A percentile compares a stretch with the other conserved stretches of the same genome.
These are phyloP conservation scores for Tethya wilhelma DNA, from an alignment of 37 sponge, comb jelly and placozoan species.

Conservation along the genomic window DNA sequence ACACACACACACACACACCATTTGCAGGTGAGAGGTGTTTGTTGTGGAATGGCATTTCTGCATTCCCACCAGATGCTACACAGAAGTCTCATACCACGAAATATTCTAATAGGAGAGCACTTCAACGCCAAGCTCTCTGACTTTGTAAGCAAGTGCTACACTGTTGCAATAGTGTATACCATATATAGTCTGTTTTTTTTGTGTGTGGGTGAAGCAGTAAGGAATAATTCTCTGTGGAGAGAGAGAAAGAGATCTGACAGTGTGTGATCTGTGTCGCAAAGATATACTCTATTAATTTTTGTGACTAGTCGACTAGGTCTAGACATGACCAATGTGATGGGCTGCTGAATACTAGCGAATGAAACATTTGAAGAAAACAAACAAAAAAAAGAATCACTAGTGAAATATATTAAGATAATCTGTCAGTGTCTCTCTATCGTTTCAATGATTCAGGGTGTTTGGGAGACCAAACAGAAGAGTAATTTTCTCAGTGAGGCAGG, in stretches of 20 bases:
- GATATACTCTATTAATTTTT: too few relatives aligned
- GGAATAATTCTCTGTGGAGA: too few relatives aligned
- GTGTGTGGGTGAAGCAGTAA: too few relatives aligned
- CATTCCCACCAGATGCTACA: constrained; percentile 54
- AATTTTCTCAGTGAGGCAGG: constrained; percentile 1
- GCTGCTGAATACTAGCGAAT: too few relatives aligned
- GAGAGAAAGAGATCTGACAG: too few relatives aligned
- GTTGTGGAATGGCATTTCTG: constrained; percentile 57
- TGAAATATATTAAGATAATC: not conserved
- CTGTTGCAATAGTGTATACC: too few relatives aligned
- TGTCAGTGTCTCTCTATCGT: not conserved
- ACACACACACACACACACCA: not conserved
- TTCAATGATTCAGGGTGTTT: constrained; percentile 25
- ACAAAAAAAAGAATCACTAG: not conserved
- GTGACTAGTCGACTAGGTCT: too few relatives aligned
- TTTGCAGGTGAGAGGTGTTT: constrained; percentile 36
- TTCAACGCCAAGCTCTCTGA: constrained; percentile 61
- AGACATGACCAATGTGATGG: too few relatives aligned
- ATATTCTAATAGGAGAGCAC: constrained; percentile 61
- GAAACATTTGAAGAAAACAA: too few relatives aligned
- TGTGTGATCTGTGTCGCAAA: too few relatives aligned
- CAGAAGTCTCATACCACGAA: constrained; percentile 33
- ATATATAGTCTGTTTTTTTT: too few relatives aligned
- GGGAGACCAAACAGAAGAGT: constrained; percentile 37
- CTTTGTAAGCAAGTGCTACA: constrained; percentile 50